Base-by-base conservation (phyloP, 1,140 invertebrate species). In the Atopsyche davidsoni region DNA sequence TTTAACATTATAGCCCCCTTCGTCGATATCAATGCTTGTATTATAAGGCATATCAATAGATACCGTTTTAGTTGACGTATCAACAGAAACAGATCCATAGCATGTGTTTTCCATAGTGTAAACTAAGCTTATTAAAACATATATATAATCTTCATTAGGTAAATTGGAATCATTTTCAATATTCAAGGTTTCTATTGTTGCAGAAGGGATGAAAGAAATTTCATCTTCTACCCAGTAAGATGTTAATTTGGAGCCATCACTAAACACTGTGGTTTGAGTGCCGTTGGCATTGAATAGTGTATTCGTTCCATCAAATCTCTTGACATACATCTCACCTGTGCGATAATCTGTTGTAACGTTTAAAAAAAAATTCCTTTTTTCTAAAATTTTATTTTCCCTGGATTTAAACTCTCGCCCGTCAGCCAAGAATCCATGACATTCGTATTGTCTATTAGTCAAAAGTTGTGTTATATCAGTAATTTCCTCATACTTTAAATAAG, bases 291-390 rank as follows among this genome's bases (percentile, higher is more conserved):
- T 73, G 19, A 75, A 57, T 28, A 77, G 62, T 45, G 61, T 70
- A 60, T 65, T 66, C 18, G 73, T 78, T 16, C 75, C 76, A 61
- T 78, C 76, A 55, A 66, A 73, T 18, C 76, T 67, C 19, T 66
- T 65, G 18, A 67, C 69, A 60, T 73, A 77, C 59, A 75, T 64
- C 65, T 78, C 76, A 46, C 71, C 66, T 24, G 69, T 57, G 54
- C 69, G 67, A 64, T 70, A 75, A 62, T 77, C 70, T 24, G 70
- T 74, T 11, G 66, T 68, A 25, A 66, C 69, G 47, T 67, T 70
- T 47, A 71, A 66, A 19, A 74, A 60, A 49, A 77, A 62, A 62
- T 68, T 71, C 64, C 76, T 69, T 44, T 67, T 63, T 44, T 69
- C 55, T 16, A 45, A 31, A 42, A 44, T 46, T 17, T 25, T 21